Evolutionary conservation across 1,140 invertebrate genomes (phyloP).

Genomic region (Trachymyrmex cornetzi): DNA sequence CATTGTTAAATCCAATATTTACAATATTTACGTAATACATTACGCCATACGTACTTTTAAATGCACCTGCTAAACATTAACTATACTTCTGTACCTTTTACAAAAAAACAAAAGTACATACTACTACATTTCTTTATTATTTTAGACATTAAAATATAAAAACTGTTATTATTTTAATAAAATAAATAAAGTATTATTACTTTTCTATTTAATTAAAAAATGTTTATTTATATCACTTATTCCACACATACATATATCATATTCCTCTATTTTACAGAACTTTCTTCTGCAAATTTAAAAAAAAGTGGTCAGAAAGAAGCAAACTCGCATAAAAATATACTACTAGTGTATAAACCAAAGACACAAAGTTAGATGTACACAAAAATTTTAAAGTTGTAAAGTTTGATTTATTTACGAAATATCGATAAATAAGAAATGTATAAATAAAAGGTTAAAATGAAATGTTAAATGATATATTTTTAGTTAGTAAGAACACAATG

Average conservation of each 20-base stretch:
- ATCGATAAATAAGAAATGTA: too few species aligned
- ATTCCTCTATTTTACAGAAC: background rate
- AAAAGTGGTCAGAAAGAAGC: too few species aligned
- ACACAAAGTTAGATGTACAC: too few species aligned
- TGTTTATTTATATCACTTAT: slow-evolving; percentile 20
- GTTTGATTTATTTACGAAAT: too few species aligned
- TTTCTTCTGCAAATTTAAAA: background rate
- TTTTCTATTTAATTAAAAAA: slow-evolving; percentile 9
- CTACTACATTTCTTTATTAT: background rate
- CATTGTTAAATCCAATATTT: background rate
- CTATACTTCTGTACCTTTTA: background rate
- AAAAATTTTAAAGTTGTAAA: too few species aligned
- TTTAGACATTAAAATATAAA: slow-evolving; percentile 7
- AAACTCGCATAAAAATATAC: too few species aligned
- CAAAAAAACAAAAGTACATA: background rate
- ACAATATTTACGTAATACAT: slow-evolving; percentile 21
- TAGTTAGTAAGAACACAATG: too few species aligned
- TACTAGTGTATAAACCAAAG: too few species aligned
- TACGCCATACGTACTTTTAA: background rate
- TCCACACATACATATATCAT: background rate
- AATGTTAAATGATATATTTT: too few species aligned
- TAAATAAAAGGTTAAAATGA: too few species aligned
- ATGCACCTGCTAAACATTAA: slow-evolving; percentile 2
- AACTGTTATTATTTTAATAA: background rate
- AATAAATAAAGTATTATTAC: slow-evolving; percentile 38